Base-by-base conservation (phyloP, 2,888 invertebrate genomes). In the Leucoptera coffeella region DNA sequence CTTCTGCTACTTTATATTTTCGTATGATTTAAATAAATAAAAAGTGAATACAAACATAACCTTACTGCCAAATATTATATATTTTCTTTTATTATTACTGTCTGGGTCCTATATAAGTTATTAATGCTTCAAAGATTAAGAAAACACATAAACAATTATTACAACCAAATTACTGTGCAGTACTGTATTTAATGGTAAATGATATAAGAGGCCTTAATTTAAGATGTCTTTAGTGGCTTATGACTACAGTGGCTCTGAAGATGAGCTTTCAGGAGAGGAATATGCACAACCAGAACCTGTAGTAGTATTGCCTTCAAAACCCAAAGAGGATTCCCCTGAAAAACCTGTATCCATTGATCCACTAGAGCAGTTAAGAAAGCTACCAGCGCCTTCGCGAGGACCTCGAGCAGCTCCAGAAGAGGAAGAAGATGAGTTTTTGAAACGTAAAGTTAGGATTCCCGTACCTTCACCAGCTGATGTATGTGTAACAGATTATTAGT, bases 391-490 rank as follows among this genome's bases (percentile, higher is more conserved):
- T 11, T 28, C n/a, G 22, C 6, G 19, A 28, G 28, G 13, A 4
- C 19, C 28, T 4, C 15, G 12, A n/a, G n/a, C n/a, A 20, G 29
- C 34, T 4, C 35, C 64, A 1, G 42, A 61, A 30, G 80, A 81
- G 38, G 77, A 73, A 33, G 78, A 81, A 37, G 80, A 82, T 46
- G 78, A 80, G 35, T 75, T 78, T 38, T 41, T 80, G 9, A 71
- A 53, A 51, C 65, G 60, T 34, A 65, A 77, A 29, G 77, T 80
- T 1, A 78, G 75, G 50, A 85, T 85, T 34, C 73, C 73, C 22
- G 75, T 85, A 26, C 85, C 85, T 2, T 79, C 81, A 2, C 53
- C 85, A 4, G 74, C 69, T 37, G 78, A 82, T 48, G 79, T 78
- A 55, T 54, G 57, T 41, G 22, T 9, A 17, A 12, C 4, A 3